phyloP scores from a whole-genome alignment of 2,113 vertebrate species.

The Paramormyrops kingsleyae region DNA sequence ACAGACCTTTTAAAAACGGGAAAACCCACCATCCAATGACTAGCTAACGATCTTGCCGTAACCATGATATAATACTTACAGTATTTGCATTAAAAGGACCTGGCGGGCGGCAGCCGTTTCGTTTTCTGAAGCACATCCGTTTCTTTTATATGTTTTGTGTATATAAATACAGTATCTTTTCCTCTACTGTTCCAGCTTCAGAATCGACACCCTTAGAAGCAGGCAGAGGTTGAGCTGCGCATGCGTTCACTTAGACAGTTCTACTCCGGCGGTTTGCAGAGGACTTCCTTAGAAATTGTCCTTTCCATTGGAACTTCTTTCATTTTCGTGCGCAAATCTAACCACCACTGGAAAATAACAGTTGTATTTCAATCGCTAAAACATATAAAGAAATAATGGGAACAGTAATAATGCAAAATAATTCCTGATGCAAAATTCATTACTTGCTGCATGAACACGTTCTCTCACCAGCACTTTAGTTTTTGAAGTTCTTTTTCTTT shows the following conservation, averaged over 20 bases:
- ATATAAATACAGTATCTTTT: slow-evolving; percentile 36
- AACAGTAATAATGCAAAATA: background rate
- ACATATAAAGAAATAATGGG: background rate
- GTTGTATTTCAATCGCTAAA: background rate
- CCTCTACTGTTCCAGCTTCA: slow-evolving; percentile 44
- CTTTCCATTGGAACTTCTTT: slow-evolving; percentile 32
- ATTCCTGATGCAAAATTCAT: background rate
- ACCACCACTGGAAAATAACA: background rate
- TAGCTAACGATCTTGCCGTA: slow-evolving; percentile 27
- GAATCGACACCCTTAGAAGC: slow-evolving; percentile 64
- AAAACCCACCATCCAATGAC: slow-evolving; percentile 44
- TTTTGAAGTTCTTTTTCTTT: background rate
- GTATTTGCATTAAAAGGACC: slow-evolving; percentile 64
- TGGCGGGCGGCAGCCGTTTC: slow-evolving; percentile 60
- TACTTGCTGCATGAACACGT: background rate
- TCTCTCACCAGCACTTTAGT: background rate
- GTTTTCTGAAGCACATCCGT: slow-evolving; percentile 71
- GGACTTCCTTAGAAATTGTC: slow-evolving; percentile 53
- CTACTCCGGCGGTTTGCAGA: slow-evolving; percentile 44
- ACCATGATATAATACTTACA: slow-evolving; percentile 56
- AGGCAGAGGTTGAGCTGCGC: slow-evolving; percentile 55
- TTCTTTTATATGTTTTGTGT: slow-evolving; percentile 37
- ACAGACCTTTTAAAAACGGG: slow-evolving; percentile 48
- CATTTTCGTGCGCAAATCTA: slow-evolving; percentile 5
- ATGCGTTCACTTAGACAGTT: slow-evolving; percentile 58